phyloP scores from a whole-genome alignment of 2,797 vertebrate species.

The Urocyon cinereoargenteus region DNA sequence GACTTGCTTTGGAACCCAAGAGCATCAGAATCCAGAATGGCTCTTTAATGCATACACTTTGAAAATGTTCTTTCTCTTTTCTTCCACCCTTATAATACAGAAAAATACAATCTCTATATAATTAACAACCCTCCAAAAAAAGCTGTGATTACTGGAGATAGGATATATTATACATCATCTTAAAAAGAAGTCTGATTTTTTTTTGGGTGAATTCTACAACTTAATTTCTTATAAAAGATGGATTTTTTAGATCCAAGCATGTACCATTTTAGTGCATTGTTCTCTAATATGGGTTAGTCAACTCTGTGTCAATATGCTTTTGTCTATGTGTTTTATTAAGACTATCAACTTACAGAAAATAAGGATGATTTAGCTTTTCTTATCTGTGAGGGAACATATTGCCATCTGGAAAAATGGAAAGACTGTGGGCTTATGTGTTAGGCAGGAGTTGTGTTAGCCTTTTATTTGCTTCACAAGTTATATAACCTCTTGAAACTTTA shows the following conservation, averaged over 20 bases:
- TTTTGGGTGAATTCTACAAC: slow-evolving; percentile 15
- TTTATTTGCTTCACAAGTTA: background rate
- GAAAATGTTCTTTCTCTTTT: background rate
- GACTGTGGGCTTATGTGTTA: background rate
- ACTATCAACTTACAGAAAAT: background rate
- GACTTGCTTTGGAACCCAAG: slow-evolving; percentile 12
- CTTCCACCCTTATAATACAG: background rate
- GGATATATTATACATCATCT: background rate
- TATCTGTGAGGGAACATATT: background rate
- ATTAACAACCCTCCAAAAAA: background rate
- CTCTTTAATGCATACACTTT: background rate
- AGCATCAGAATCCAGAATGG: background rate
- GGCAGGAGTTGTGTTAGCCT: background rate
- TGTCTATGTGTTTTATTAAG: background rate
- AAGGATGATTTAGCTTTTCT: slow-evolving; percentile 29
- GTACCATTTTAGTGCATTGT: background rate
- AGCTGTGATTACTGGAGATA: background rate
- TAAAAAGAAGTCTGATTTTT: background rate
- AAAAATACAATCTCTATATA: background rate
- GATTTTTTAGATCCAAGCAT: background rate
- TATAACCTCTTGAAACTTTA: background rate
- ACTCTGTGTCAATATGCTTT: background rate
- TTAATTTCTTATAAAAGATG: background rate
- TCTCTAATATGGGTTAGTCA: background rate
- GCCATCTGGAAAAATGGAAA: background rate